These are phyloP conservation scores for Hylaea fasciaria DNA, from an alignment of 2,888 invertebrate species.

Conservation along the genomic window DNA sequence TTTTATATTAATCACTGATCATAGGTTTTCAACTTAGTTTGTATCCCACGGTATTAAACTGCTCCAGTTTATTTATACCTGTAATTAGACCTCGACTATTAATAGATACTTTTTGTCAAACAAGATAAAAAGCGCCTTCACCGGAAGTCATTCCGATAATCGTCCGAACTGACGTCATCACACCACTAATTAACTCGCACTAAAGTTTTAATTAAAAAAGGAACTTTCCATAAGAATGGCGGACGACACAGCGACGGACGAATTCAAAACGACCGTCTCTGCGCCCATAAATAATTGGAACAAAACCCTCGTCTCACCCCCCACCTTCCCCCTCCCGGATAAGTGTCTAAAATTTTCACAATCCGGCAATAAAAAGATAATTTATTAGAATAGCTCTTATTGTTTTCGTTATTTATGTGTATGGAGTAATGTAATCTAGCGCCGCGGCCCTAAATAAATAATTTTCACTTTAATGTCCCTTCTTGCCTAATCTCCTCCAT, in stretches of 20 bases:
- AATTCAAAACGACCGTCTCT: constrained; percentile 80
- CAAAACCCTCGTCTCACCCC: constrained; percentile 70
- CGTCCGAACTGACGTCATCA: constrained; percentile 53
- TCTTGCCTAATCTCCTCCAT: constrained; percentile 83
- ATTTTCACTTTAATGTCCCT: constrained; percentile 84
- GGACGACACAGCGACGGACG: constrained; percentile 75
- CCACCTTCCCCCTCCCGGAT: constrained; percentile 68
- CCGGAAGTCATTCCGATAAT: constrained; percentile 53
- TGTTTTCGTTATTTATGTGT: constrained; percentile 85
- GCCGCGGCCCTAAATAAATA: constrained; percentile 83
- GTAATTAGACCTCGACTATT: constrained; percentile 1
- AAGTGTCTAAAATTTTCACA: constrained; percentile 86
- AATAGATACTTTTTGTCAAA: constrained; percentile 26
- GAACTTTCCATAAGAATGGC: constrained; percentile 77
- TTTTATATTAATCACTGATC: no score
- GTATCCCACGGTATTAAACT: constrained; percentile 6
- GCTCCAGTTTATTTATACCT: neutral
- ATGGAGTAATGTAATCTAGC: constrained; percentile 85
- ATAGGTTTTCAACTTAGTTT: no score
- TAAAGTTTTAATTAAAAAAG: constrained; percentile 82
- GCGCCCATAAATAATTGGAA: constrained; percentile 84
- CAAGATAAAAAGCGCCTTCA: constrained; percentile 44
- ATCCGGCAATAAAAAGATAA: constrained; percentile 86
- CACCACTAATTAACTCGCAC: constrained; percentile 80
- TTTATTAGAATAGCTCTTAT: constrained; percentile 85